A percentile compares a stretch with the other conserved stretches of the same genome.
These are phyloP conservation scores for Xanthorhoe spadicearia DNA, from an alignment of 2,888 invertebrate genomes.

Conservation along the genomic window DNA sequence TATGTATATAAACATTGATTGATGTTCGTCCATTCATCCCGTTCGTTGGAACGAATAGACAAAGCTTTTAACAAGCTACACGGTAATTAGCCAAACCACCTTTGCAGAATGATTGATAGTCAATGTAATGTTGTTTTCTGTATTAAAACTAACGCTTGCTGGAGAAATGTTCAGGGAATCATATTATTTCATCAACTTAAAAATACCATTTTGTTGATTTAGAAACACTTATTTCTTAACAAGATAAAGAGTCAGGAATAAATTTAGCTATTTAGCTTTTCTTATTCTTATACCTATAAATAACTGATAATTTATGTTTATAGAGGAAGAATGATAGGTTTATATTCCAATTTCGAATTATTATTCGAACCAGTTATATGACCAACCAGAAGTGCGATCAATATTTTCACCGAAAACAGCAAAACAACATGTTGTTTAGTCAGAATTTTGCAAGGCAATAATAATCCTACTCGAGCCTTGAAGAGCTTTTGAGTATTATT, in stretches of 20 bases:
- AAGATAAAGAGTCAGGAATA: too few relatives aligned
- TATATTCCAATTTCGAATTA: too few relatives aligned
- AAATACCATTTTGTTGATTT: neutral
- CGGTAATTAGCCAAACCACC: slow-evolving; percentile 58
- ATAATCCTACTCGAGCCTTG: slow-evolving; percentile 1
- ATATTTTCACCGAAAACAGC: neutral
- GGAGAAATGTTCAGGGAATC: neutral
- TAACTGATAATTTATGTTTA: too few relatives aligned
- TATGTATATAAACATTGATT: slow-evolving; percentile 59
- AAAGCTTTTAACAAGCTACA: slow-evolving; percentile 53
- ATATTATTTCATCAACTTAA: slow-evolving; percentile 5
- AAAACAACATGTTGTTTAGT: slow-evolving; percentile 10
- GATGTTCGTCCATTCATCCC: slow-evolving; percentile 60
- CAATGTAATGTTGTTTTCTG: slow-evolving; percentile 36
- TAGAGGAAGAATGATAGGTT: too few relatives aligned
- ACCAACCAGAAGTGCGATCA: neutral
- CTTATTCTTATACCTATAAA: too few relatives aligned
- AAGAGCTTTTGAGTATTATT: slow-evolving; percentile 11
- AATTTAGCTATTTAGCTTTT: too few relatives aligned
- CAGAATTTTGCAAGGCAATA: slow-evolving; percentile 3
- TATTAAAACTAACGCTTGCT: slow-evolving; percentile 11
- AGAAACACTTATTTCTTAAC: too few relatives aligned
- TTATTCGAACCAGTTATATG: too few relatives aligned
- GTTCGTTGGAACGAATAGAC: slow-evolving; percentile 47
- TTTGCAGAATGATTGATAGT: slow-evolving; percentile 55